These are phyloP conservation scores for Lepidotrigona ventralis DNA, from an alignment of 1,140 invertebrate genomes.

Conservation along the genomic window DNA sequence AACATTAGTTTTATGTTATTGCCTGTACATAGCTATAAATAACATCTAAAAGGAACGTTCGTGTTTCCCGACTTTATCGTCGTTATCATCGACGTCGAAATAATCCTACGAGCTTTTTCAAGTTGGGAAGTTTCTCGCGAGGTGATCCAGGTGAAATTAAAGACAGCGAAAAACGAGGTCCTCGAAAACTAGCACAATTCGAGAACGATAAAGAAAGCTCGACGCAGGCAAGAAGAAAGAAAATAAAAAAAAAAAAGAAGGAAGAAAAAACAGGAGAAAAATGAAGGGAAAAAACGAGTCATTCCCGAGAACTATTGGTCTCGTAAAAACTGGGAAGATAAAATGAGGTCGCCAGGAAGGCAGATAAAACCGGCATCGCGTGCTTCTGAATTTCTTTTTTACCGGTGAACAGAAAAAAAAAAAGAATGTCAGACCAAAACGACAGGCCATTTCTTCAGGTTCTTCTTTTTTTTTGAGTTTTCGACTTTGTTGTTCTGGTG, in stretches of 20 bases:
- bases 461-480: not conserved
- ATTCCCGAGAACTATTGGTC: not conserved
- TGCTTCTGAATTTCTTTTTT: not conserved
- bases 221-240: not conserved
- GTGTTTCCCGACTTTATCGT: not conserved
- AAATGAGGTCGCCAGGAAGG: slow-evolving; percentile 13
- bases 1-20: not conserved
- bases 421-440: not conserved
- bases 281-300: not conserved
- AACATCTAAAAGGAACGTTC: not conserved
- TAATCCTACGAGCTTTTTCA: not conserved
- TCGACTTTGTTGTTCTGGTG: not conserved
- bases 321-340: slow-evolving; percentile 16
- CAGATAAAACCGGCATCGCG: slow-evolving; percentile 28
- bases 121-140: not conserved
- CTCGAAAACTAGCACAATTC: not conserved
- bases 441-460: not conserved
- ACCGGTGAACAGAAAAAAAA: not conserved
- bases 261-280: not conserved
- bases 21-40: no score
- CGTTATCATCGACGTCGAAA: not conserved
- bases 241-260: not conserved
- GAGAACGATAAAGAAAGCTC: not conserved
- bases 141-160: not conserved
- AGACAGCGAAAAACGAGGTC: not conserved